Evolutionary conservation across 2,888 invertebrate species (phyloP), one percentile per base, ranked within the genome.

Genomic region (Acheta domesticus): DNA sequence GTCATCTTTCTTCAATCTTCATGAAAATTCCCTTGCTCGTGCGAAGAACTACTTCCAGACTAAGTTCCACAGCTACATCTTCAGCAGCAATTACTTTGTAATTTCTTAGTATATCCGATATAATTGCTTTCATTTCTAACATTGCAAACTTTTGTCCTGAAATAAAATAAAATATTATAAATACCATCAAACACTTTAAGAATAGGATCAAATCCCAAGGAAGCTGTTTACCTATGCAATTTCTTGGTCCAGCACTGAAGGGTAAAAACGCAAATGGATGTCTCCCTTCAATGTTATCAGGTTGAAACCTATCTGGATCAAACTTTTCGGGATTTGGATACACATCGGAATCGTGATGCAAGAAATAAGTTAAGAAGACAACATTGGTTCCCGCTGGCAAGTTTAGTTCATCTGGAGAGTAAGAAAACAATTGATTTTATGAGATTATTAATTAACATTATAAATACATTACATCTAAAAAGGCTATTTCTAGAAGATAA

Each of bases 241-340:
- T 62, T 62, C 62, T 62, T 62, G n/a, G 62, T 62, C 62, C 62
- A 19, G 62, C 62, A 62, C 62, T 62, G 62, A 62, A 62, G n/a
- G 62, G 62, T n/a, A 62, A 1, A n/a, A 19, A 62, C 12, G 62
- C 14, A n/a, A 62, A 62, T 5, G 62, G 62, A 62, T 62, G 62
- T 11, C 62, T 62, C n/a, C 8, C 12, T 62, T 62, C n/a, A 19
- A 62, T 62, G 16, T 62, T 62, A 19, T 14, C 14, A n/a, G n/a
- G 14, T 62, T 62, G 16, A 62, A 62, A 62, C 62, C 62, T 62
- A 62, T 62, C 12, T 62, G 62, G 62, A n/a, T 62, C 62, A 11
- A 62, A 62, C n/a, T 62, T 62, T n/a, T 62, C 62, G 0, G 62
- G 62, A 19, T 62, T n/a, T 19, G 62, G 62, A 62, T 62, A 62